phyloP scores from a whole-genome alignment of 2,888 invertebrate genomes.

The Drosophila kokeensis region DNA sequence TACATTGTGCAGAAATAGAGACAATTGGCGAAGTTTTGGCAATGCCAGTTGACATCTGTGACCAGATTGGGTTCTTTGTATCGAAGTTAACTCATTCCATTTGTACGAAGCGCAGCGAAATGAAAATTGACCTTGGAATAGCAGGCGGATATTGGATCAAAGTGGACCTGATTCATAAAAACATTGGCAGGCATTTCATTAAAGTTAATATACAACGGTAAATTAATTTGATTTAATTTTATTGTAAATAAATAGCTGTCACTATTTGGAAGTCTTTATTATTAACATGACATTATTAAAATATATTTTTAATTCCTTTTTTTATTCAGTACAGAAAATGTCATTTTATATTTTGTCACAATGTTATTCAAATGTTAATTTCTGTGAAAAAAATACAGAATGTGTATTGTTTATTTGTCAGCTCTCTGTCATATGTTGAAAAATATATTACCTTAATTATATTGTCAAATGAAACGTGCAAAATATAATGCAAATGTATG shows the following conservation, averaged over 20 bases:
- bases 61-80: conserved; percentile 2
- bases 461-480: neutral
- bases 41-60: conserved; percentile 23
- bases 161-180: neutral
- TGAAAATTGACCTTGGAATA: neutral
- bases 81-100: neutral
- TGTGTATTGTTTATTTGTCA: neutral
- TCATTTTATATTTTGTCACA: neutral
- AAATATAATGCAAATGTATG: neutral
- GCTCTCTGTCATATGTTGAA: neutral
- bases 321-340: neutral
- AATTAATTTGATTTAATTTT: neutral
- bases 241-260: neutral
- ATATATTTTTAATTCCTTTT: neutral
- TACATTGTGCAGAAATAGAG: conserved; percentile 4
- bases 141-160: neutral
- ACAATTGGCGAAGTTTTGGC: neutral
- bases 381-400: neutral
- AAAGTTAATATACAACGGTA: neutral
- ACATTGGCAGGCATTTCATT: neutral
- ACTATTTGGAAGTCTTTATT: neutral
- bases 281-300: neutral
- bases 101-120: neutral
- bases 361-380: neutral
- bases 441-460: neutral